Conservation (phyloP, 2,113 vertebrate genomes). For the Brachypodius melanocephalos region DNA sequence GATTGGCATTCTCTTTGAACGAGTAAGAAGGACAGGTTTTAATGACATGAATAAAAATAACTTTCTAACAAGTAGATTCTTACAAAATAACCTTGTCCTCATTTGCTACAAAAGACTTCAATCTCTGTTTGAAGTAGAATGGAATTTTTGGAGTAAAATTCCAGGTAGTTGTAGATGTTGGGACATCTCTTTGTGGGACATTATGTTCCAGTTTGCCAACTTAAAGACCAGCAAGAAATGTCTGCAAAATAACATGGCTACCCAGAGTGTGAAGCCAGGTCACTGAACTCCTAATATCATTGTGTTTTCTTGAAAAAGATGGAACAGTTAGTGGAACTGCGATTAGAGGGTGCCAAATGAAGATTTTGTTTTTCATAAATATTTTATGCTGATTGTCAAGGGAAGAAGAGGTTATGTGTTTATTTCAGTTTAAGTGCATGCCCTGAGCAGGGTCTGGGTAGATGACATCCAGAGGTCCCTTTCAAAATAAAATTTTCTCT, state of each 20-base stretch:
- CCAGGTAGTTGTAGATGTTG: background rate
- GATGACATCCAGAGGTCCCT: background rate
- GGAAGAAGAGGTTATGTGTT: background rate
- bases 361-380: background rate
- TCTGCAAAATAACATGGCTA: background rate
- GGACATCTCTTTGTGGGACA: background rate
- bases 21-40: background rate
- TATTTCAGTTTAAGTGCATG: background rate
- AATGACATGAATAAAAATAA: background rate
- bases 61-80: background rate
- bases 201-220: background rate
- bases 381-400: background rate
- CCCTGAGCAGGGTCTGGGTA: background rate
- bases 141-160: slow-evolving; percentile 2
- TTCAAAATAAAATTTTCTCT: background rate
- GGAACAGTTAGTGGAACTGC: background rate
- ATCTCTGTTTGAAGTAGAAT: background rate
- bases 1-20: background rate
- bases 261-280: background rate
- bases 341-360: background rate
- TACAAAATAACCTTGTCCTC: background rate
- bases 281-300: background rate
- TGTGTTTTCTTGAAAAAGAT: background rate
- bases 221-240: background rate
- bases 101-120: background rate